Evolutionary conservation across 2,113 vertebrate species (phyloP).

Genomic region (Peucedramus taeniatus): DNA sequence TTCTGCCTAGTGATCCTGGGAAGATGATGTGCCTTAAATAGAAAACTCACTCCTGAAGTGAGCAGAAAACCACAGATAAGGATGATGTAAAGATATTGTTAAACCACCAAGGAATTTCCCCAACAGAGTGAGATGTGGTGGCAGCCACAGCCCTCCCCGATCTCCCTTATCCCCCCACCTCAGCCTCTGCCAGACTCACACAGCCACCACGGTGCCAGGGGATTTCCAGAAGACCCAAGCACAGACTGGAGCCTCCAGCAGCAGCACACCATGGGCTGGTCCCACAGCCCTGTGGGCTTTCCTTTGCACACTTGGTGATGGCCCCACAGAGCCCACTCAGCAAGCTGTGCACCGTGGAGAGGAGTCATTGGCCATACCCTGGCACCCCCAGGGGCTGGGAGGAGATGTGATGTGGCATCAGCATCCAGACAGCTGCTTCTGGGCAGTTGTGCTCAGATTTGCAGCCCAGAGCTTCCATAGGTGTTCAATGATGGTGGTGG

Average conservation of each 20-base stretch:
- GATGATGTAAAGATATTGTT: not conserved
- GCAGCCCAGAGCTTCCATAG: not conserved
- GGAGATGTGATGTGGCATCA: not conserved
- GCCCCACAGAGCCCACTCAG: not conserved
- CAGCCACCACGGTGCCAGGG: not conserved
- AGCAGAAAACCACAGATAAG: slow-evolving; percentile 23
- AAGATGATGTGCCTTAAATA: not conserved
- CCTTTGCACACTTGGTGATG: not conserved
- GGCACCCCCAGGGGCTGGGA: not conserved
- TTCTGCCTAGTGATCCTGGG: not conserved
- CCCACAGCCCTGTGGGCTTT: fast-evolving
- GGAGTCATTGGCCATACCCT: fast-evolving
- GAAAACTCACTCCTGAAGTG: not conserved
- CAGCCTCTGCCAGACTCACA: not conserved
- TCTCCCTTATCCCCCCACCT: not conserved
- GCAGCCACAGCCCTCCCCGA: not conserved
- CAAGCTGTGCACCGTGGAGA: fast-evolving
- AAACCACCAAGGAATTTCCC: slow-evolving; percentile 45
- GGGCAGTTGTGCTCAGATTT: not conserved
- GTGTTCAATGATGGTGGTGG: not conserved
- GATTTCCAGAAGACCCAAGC: slow-evolving; percentile 2
- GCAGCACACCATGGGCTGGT: not conserved
- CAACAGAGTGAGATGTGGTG: fast-evolving
- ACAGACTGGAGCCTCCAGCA: not conserved
- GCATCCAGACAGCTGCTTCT: not conserved